phyloP scores from a whole-genome alignment of 2,888 invertebrate genomes.

The Zeuzera pyrina region DNA sequence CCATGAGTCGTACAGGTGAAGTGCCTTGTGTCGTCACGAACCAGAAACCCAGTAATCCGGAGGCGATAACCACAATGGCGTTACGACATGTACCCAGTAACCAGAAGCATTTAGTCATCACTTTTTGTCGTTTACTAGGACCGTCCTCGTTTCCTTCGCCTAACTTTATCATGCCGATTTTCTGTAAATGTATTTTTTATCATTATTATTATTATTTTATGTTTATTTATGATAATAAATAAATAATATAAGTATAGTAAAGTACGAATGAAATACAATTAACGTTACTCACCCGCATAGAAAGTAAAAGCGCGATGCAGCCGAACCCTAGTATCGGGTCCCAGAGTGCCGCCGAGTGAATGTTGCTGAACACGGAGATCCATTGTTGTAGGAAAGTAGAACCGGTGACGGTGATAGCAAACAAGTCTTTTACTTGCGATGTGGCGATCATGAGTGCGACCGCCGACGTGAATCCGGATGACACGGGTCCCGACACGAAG shows the following conservation, averaged over 20 bases:
- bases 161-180: constrained; percentile 76
- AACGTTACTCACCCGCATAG: constrained; percentile 80
- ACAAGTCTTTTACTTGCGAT: constrained; percentile 89
- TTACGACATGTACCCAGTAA: constrained; percentile 86
- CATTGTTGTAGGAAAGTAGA: constrained; percentile 85
- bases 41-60: constrained; percentile 80
- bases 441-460: constrained; percentile 91
- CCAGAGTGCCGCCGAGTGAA: constrained; percentile 77
- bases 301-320: constrained; percentile 82
- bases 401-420: constrained; percentile 81
- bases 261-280: not conserved
- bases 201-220: no score
- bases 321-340: constrained; percentile 83
- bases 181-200: no score
- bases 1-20: constrained; percentile 80
- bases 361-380: constrained; percentile 79
- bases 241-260: no score
- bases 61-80: constrained; percentile 85
- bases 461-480: constrained; percentile 91
- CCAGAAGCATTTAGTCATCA: constrained; percentile 80
- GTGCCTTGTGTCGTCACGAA: constrained; percentile 62
- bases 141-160: constrained; percentile 70
- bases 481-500: constrained; percentile 92
- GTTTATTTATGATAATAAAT: not conserved
- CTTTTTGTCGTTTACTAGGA: constrained; percentile 68